phyloP scores from a whole-genome alignment of 2,888 invertebrate genomes.

The Pammene fasciana region DNA sequence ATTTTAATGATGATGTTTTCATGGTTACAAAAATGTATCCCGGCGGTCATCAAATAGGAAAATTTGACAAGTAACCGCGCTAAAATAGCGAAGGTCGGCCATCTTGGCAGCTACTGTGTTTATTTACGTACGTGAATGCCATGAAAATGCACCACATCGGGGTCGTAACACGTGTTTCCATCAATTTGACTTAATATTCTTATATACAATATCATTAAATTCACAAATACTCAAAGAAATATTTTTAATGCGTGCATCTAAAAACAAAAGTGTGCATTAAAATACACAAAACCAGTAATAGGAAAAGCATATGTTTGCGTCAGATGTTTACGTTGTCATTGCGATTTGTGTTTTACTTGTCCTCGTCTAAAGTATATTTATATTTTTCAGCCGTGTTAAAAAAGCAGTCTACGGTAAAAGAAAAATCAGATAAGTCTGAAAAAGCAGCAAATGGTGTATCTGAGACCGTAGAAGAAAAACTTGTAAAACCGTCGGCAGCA shows the following conservation, averaged over 20 bases:
- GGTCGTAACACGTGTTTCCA: conserved; percentile 70
- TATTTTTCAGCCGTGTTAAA: conserved; percentile 71
- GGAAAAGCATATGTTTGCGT: too few relatives aligned
- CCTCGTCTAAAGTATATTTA: conserved; percentile 24
- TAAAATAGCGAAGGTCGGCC: conserved; percentile 81
- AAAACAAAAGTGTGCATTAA: too few relatives aligned
- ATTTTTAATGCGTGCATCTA: too few relatives aligned
- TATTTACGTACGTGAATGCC: conserved; percentile 80
- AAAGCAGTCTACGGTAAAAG: conserved; percentile 76
- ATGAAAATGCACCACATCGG: conserved; percentile 72
- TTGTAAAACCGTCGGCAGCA: conserved; percentile 72
- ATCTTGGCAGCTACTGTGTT: conserved; percentile 78
- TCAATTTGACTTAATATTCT: conserved; percentile 55
- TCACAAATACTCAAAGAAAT: not conserved
- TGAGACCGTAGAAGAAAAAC: conserved; percentile 69
- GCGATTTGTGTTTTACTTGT: too few relatives aligned
- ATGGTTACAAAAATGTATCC: conserved; percentile 41
- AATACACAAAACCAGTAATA: too few relatives aligned
- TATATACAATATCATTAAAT: not conserved
- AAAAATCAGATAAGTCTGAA: conserved; percentile 52
- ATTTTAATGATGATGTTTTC: conserved; percentile 26
- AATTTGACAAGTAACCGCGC: conserved; percentile 58
- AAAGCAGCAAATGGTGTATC: conserved; percentile 69
- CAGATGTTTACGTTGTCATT: too few relatives aligned
- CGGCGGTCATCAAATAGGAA: conserved; percentile 61